Evolutionary conservation across 2,113 vertebrate genomes (phyloP).

Genomic region (Lichenostomus cassidix): DNA sequence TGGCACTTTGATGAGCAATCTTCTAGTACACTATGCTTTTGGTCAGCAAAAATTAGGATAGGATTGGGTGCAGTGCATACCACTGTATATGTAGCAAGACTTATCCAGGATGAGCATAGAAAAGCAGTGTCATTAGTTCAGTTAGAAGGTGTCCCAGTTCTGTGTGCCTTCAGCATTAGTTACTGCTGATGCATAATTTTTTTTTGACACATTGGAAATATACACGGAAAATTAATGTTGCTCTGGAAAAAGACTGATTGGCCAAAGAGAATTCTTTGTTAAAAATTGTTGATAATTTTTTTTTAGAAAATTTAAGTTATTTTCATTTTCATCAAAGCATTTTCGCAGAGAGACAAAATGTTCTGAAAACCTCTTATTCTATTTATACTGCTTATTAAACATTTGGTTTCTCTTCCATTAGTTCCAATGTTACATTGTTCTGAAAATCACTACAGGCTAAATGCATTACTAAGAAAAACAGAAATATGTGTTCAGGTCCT

Average conservation of each 20-base stretch:
- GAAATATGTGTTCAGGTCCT: neutral
- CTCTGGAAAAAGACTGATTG: neutral
- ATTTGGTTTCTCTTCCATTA: slow-evolving; percentile 1
- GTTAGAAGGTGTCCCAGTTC: neutral
- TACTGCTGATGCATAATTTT: neutral
- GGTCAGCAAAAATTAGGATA: neutral
- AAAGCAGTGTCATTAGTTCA: neutral
- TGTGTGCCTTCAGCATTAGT: neutral
- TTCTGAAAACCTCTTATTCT: neutral
- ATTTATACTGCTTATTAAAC: neutral
- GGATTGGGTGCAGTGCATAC: neutral
- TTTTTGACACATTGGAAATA: neutral
- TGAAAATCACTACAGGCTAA: neutral
- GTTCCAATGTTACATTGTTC: neutral
- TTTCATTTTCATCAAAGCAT: neutral
- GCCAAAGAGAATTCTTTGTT: neutral
- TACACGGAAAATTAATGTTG: neutral
- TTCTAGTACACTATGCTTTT: neutral
- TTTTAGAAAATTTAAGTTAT: neutral
- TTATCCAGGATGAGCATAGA: neutral
- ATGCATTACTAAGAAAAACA: neutral
- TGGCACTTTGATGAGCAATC: neutral
- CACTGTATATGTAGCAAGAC: neutral
- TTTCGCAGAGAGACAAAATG: neutral
- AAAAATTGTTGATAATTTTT: neutral